These are phyloP conservation scores for Osedax fenrisi DNA, from an alignment of 2,888 invertebrate genomes.

Conservation along the genomic window DNA sequence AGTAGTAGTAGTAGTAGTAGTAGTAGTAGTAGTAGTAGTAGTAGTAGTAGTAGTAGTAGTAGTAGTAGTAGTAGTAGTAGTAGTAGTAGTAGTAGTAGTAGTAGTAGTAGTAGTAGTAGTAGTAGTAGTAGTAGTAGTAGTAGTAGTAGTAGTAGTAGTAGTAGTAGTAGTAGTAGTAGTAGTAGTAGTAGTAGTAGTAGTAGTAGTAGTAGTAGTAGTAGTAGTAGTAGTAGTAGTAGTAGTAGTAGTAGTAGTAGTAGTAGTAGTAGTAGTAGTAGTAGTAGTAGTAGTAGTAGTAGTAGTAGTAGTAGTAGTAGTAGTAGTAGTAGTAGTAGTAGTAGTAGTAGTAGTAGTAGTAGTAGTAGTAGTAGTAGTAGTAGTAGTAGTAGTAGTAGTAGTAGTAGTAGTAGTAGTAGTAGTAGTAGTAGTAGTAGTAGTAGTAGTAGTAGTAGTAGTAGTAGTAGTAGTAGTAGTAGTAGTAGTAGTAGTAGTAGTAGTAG, in stretches of 20 bases:
- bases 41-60: background rate
- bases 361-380: slow-evolving; percentile 2
- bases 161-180: background rate
- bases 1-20: background rate
- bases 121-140: background rate
- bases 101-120: background rate
- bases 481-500: background rate
- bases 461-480: background rate
- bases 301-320: background rate
- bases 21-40: background rate
- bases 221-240: slow-evolving; percentile 2
- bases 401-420: background rate
- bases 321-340: background rate
- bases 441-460: background rate
- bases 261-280: slow-evolving; percentile 2
- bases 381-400: background rate
- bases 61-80: background rate
- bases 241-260: background rate
- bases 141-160: background rate
- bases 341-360: background rate
- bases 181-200: background rate
- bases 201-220: background rate
- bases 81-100: background rate
- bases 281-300: background rate
- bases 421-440: background rate